Base-by-base conservation (phyloP, 2,113 vertebrate genomes). In the Austrofundulus limnaeus region DNA sequence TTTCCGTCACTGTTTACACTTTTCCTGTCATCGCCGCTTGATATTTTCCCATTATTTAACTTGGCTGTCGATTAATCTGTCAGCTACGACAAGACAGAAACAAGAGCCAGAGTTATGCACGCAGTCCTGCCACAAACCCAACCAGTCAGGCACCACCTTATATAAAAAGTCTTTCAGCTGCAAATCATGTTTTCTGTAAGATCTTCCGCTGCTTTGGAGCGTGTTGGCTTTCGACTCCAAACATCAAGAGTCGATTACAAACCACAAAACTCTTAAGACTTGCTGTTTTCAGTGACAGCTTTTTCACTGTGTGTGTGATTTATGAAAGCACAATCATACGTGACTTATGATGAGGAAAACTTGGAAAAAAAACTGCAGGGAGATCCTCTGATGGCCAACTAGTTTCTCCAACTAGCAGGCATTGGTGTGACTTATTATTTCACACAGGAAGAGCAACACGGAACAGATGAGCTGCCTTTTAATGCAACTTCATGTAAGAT, bases 1-100 rank as follows among this genome's bases (percentile, higher is more conserved):
- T 75, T 79, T 73, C 66, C 23, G 23, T 81, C 50, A 64, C 56
- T 72, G 70, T 83, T 83, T 76, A 72, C 81, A 74, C 78, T 61
- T 67, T 80, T 64, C 43, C 51, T 74, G 67, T 73, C 77, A 66
- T 61, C 52, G 2, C 64, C 2, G 34, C 73, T 75, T 68, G 63
- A 85, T 60, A 77, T 75, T 75, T 70, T 41, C 53, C 66, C 71
- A 73, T 72, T 55, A 67, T 41, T 65, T 76, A 51, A 52, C 59
- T 85, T 48, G 55, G 14, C 43, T 67, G 70, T 75, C 73, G 62
- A 72, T 81, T 77, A 79, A 67, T 54, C 64, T 69, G 67, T 85
- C 77, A 70, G 67, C 82, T 75, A 52, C 49, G 61, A 66, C 59
- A 57, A 65, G 61, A 41, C 23, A 54, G 67, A 66, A 79, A 75